Evolutionary conservation across 2,113 vertebrate species (phyloP).

Genomic region (Menura novaehollandiae): DNA sequence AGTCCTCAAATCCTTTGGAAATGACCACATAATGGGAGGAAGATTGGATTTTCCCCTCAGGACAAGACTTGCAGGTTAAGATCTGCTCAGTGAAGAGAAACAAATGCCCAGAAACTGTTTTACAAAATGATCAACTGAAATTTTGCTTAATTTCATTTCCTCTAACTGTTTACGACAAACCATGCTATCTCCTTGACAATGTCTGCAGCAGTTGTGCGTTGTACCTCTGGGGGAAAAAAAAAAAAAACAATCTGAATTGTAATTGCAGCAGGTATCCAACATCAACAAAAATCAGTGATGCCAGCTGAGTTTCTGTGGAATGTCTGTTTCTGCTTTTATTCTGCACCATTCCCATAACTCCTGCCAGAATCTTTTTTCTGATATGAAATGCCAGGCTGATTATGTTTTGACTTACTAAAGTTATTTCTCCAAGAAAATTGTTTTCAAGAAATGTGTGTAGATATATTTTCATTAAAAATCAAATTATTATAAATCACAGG

Average conservation of each 20-base stretch:
- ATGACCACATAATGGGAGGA: background rate
- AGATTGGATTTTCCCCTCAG: background rate
- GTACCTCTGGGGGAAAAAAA: background rate
- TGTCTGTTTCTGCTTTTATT: background rate
- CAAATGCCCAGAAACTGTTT: background rate
- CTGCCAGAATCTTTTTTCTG: background rate
- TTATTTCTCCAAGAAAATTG: background rate
- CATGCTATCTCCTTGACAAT: background rate
- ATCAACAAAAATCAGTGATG: background rate
- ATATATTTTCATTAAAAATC: background rate
- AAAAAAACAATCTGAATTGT: background rate
- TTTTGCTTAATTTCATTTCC: background rate
- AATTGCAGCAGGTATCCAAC: background rate
- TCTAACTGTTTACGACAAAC: background rate
- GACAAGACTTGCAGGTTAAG: background rate
- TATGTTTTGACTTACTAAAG: background rate
- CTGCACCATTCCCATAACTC: background rate
- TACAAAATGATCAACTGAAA: background rate
- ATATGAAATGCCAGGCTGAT: background rate
- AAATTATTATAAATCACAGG: background rate
- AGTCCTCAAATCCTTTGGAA: too few species aligned
- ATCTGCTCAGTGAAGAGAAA: background rate
- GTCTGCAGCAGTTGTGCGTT: background rate
- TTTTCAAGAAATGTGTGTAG: background rate
- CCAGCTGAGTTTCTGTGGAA: background rate